phyloP scores from a whole-genome alignment of 35 echinoderm and acorn worm species.

The Heliocidaris tuberculata region DNA sequence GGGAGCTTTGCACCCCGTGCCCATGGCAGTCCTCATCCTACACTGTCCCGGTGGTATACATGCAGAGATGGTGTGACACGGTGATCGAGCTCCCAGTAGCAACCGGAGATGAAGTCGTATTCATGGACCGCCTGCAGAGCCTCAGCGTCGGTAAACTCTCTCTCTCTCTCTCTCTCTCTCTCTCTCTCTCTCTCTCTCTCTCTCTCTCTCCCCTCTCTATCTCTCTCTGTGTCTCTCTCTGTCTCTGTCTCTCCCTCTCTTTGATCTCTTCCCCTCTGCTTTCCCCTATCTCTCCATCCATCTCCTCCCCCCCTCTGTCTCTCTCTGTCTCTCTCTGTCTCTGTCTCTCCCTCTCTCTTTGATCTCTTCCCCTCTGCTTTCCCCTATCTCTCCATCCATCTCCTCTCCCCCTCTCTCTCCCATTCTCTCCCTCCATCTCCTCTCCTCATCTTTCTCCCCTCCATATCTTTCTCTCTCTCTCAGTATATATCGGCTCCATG shows the following conservation, averaged over 20 bases:
- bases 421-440: neutral
- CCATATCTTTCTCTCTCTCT: neutral
- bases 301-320: neutral
- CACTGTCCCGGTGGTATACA: neutral
- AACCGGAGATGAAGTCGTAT: neutral
- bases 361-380: neutral
- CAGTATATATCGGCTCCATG: neutral
- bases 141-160: neutral
- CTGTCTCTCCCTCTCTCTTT: no score
- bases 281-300: neutral
- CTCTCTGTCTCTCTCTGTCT: neutral
- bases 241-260: neutral
- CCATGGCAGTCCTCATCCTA: neutral
- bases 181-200: neutral
- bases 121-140: neutral
- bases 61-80: neutral
- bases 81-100: neutral
- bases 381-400: neutral
- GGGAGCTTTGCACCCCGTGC: no score
- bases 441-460: neutral
- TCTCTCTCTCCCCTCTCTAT: neutral
- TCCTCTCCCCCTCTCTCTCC: neutral
- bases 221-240: neutral
- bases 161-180: neutral
- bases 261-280: neutral